phyloP scores from a whole-genome alignment of 2,888 invertebrate genomes.

The Dynastes maya region DNA sequence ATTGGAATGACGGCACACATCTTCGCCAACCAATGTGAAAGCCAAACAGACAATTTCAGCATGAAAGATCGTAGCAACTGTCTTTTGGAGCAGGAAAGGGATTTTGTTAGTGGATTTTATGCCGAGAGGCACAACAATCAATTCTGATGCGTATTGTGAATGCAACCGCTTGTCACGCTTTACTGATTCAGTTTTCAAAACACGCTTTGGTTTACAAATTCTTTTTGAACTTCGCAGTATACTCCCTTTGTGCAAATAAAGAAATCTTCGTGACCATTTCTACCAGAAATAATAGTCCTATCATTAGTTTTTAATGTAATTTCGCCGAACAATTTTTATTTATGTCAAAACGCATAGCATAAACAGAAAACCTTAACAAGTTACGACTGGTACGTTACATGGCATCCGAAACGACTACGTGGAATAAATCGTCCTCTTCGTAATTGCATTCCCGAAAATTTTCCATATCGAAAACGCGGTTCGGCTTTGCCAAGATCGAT shows the following conservation, averaged over 20 bases:
- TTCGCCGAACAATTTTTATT: slow-evolving; percentile 28
- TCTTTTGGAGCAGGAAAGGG: too few relatives aligned
- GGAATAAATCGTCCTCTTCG: slow-evolving; percentile 25
- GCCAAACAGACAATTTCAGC: too few relatives aligned
- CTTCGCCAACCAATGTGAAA: too few relatives aligned
- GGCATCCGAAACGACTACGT: not conserved
- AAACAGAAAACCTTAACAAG: slow-evolving; percentile 28
- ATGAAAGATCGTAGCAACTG: too few relatives aligned
- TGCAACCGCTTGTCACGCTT: too few relatives aligned
- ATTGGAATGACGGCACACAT: too few relatives aligned
- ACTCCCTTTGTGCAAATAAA: not conserved
- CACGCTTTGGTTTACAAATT: too few relatives aligned
- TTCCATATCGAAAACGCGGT: slow-evolving; percentile 34
- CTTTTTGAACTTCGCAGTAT: too few relatives aligned
- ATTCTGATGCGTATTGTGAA: too few relatives aligned
- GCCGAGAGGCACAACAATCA: too few relatives aligned
- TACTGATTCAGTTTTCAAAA: too few relatives aligned
- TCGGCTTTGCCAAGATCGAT: slow-evolving; percentile 35
- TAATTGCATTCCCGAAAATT: slow-evolving; percentile 39
- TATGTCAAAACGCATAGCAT: slow-evolving; percentile 19
- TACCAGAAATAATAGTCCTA: not conserved
- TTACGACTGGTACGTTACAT: slow-evolving; percentile 2
- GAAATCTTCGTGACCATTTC: not conserved
- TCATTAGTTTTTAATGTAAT: slow-evolving; percentile 28
- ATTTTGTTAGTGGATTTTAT: too few relatives aligned